A percentile compares a stretch with the other conserved stretches of the same genome.
Evolutionary conservation across 37 sponge, comb jelly and placozoan species (phyloP).

Genomic region (Cladorhizidae sp.): DNA sequence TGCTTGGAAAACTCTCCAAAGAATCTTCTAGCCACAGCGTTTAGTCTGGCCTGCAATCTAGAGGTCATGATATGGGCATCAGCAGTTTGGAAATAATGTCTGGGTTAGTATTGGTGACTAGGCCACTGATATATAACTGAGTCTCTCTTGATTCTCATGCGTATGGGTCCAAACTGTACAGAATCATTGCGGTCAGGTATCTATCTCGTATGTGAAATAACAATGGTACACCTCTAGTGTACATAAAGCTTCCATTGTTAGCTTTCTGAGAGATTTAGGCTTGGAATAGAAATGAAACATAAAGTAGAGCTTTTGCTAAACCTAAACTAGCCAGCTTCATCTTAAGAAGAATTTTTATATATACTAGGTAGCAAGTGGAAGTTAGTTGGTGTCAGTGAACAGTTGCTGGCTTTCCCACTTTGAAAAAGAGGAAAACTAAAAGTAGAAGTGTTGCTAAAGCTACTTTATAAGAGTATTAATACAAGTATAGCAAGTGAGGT

Average conservation of each 20-base stretch:
- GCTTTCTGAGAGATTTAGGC: neutral
- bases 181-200: constrained; percentile 65
- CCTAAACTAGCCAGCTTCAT: neutral
- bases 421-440: too few relatives aligned
- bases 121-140: constrained; percentile 53
- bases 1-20: neutral
- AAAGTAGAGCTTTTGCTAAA: neutral
- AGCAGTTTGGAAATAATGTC: constrained; percentile 14
- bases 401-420: too few relatives aligned
- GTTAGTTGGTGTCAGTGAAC: too few relatives aligned
- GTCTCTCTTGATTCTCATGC: constrained; percentile 49
- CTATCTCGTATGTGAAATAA: constrained; percentile 23
- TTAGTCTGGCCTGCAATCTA: constrained; percentile 46
- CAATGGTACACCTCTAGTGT: constrained; percentile 41
- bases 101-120: constrained; percentile 36
- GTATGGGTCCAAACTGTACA: constrained; percentile 71
- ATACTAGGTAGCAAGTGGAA: too few relatives aligned
- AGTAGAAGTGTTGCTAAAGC: too few relatives aligned
- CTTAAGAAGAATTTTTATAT: too few relatives aligned
- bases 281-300: neutral
- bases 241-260: constrained; percentile 22
- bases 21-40: constrained; percentile 45
- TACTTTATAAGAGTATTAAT: too few relatives aligned
- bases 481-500: too few relatives aligned
- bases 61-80: constrained; percentile 74